Evolutionary conservation across 2,113 vertebrate genomes (phyloP).

Genomic region (Panurus biarmicus): DNA sequence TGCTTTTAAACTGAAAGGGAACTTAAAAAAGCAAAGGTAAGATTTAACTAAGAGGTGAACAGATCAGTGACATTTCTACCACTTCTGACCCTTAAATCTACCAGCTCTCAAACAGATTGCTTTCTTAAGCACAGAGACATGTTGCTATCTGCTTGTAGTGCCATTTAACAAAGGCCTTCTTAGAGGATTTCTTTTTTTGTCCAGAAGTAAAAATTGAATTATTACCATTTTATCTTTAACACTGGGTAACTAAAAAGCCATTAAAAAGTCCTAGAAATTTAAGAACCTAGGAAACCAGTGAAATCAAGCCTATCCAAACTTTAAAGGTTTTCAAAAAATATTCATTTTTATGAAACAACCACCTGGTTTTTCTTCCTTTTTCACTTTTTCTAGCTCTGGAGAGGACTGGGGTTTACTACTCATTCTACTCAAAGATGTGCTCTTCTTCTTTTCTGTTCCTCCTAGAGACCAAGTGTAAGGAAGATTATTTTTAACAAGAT

Average conservation of each 20-base stretch:
- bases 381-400: conserved; percentile 74
- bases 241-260: background rate
- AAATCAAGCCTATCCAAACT: background rate
- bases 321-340: background rate
- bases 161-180: background rate
- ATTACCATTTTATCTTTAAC: background rate
- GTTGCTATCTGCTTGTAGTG: background rate
- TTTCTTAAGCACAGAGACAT: background rate
- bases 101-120: background rate
- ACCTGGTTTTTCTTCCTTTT: conserved; percentile 80
- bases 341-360: conserved; percentile 56
- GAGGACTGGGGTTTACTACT: conserved; percentile 71
- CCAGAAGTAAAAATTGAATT: background rate
- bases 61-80: background rate
- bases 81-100: background rate
- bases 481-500: conserved; percentile 42
- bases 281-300: background rate
- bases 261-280: background rate
- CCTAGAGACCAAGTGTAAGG: conserved; percentile 74
- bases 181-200: background rate
- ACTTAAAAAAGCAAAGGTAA: background rate
- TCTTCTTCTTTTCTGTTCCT: conserved; percentile 80
- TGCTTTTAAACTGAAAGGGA: background rate
- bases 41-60: background rate
- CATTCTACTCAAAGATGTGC: conserved; percentile 83